Evolutionary conservation across 2,113 vertebrate genomes (phyloP), one percentile per base, ranked within the genome.

Genomic region (Engystomops pustulosus): DNA sequence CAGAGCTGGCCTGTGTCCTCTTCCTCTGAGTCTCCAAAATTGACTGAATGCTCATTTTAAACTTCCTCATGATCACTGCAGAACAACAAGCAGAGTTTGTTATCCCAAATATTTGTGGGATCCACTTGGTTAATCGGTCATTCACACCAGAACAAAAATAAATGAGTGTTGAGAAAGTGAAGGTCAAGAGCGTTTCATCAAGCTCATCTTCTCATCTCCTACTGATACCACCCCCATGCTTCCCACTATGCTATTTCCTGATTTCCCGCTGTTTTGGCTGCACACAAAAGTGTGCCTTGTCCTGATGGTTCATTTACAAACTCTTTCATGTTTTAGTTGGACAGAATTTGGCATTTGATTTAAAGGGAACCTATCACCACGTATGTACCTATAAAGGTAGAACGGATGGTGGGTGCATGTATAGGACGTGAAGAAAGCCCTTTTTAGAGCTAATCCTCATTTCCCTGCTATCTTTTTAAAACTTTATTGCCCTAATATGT

Each of bases 261-360:
- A 53, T 53, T 58, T 38, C 80, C 71, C n/a, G 68, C 80, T 60
- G 68, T 72, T 27, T 38, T 82, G 80, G 80, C 51, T 72, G 23
- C 49, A 45, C 68, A 62, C 34, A n/a, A 60, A 74, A 45, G 36
- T 23, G 27, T n/a, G 25, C 25, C 80, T 74, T 72, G 80, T 82
- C 51, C 68, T 82, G 72, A 36, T 60, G 80, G 80, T 82, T 82
- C 58, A 74, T 82, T 74, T 41, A 47, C 23, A 74, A 60, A n/a
- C 18, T 30, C 14, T 62, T 82, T 74, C 55, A 62, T 82, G 18
- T 82, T 82, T 82, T 32, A 17, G 17, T 32, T 18, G 69, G 25
- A 6, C 11, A 27, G 11, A 47, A 32, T 80, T 74, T 62, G 69
- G 38, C 25, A 82, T 30, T 32, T 30, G n/a, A n/a, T n/a, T n/a